A percentile compares a stretch with the other conserved stretches of the same genome.
phyloP scores from a whole-genome alignment of 2,888 invertebrate genomes.

The Lymantria dispar region DNA sequence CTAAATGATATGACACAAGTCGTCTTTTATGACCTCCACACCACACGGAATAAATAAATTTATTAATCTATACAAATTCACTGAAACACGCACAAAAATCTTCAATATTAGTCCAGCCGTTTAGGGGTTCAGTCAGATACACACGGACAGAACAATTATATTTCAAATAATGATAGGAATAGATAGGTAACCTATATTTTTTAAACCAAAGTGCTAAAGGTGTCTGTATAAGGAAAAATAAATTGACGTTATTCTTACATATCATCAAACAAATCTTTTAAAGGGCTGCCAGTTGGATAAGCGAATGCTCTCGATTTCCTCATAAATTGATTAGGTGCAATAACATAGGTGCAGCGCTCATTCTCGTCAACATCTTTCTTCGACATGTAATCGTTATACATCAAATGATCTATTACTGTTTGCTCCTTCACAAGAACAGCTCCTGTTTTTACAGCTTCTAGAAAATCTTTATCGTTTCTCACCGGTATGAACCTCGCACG shows the following conservation, averaged over 20 bases:
- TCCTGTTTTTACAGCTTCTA: constrained; percentile 55
- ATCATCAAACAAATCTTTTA: constrained; percentile 84
- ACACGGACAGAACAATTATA: too few relatives aligned
- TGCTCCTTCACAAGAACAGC: constrained; percentile 85
- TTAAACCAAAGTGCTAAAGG: too few relatives aligned
- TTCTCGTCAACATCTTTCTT: constrained; percentile 80
- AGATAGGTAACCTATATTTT: too few relatives aligned
- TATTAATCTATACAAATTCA: too few relatives aligned
- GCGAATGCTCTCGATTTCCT: constrained; percentile 87
- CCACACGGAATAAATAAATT: too few relatives aligned
- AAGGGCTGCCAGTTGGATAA: constrained; percentile 84
- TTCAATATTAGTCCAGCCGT: too few relatives aligned
- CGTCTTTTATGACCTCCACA: too few relatives aligned
- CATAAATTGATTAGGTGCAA: constrained; percentile 86
- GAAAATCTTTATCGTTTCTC: constrained; percentile 43
- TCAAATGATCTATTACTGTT: constrained; percentile 85
- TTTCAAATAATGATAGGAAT: too few relatives aligned
- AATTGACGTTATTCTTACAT: constrained; percentile 77
- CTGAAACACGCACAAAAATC: too few relatives aligned
- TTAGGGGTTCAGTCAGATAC: too few relatives aligned
- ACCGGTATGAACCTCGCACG: constrained; percentile 62
- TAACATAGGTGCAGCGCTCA: constrained; percentile 89
- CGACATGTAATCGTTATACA: constrained; percentile 87
- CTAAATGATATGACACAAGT: too few relatives aligned
- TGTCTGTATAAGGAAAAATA: too few relatives aligned